Evolutionary conservation across 1,140 invertebrate species (phyloP), one percentile per base, ranked within the genome.

Genomic region (Notospermus geniculatus): DNA sequence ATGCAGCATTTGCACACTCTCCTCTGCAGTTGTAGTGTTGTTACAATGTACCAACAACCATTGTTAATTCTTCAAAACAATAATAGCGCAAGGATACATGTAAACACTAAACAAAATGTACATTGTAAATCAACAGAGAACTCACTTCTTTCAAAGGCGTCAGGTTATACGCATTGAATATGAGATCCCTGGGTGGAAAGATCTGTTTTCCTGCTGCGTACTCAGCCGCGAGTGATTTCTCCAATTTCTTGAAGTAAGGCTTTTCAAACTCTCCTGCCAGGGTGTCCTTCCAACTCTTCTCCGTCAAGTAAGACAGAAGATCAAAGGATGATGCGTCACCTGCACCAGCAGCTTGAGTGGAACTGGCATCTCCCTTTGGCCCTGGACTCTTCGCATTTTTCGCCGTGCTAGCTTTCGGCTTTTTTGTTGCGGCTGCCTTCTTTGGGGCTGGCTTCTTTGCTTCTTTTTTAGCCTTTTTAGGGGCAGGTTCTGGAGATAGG

Each of bases 131-230:
- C 32, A 36, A 36, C 5, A 15, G 15, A 36, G 32, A 4, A 36
- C 32, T 27, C 25, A 73, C 71, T 50, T 75, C 28, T 36, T 70
- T 58, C 32, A 73, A 45, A 25, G 71, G 67, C 4, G 74, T 76
- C 22, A 65, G 27, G 36, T 72, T 69, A 15, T 74, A 67, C 4
- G 72, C 71, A 63, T 69, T 71, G 50, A 76, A 76, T 50, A 76
- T 71, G 1, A 70, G 57, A 13, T 72, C 63, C 50, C 60, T 54
- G 15, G 71, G 68, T 23, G 74, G 71, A 59, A 70, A 76, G n/a
- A 72, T 65, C 17, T 67, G 28, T 50, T 59, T 59, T n/a, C 54
- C 62, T 41, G 45, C 22, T 29, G 28, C 57, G 54, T 75, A 75
- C 28, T 70, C 70, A 15, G 17, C 30, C 2, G 36, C 45, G 17